Evolutionary conservation across 1,140 invertebrate genomes (phyloP), one percentile per base, ranked within the genome.

Genomic region (Hetaerina americana): DNA sequence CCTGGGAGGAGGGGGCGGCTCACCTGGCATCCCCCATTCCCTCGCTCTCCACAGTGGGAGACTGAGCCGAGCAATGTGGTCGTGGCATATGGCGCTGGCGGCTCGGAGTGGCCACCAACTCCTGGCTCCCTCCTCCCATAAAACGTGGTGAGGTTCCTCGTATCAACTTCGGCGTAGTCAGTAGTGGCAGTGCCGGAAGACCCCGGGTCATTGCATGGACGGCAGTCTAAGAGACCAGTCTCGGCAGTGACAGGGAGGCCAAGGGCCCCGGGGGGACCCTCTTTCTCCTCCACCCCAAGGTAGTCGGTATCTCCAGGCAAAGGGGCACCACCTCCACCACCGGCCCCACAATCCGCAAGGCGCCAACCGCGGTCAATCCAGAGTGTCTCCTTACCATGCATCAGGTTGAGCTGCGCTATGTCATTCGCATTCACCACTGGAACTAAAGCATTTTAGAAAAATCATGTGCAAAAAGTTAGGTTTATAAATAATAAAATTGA

Each of bases 21-120:
- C 22, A 57, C 40, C 40, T 57, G 40, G 22, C 40, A 57, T n/a
- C 40, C 40, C 15, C 15, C 40, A 57, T 57, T 57, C 10, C 40
- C 40, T 57, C 40, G 40, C 2, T 57, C 40, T 18, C 40, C 40
- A 57, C 40, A 57, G 22, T 57, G 40, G 2, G 40, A 57, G 15
- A 57, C 22, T 18, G 77, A 75, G 84, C 79, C 75, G 70, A 87
- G 85, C 18, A 91, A 80, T 66, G 91, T 92, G 0, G 92, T 93
- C 0, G 92, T 94, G 0, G 92, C 92, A 78, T 94, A 94, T 0
- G 92, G 92, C 5, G 90, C 91, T 0, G 90, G 90, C 18, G 87
- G 81, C 70, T 86, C 73, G 0, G 57, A 57, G 26, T 31, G 22
- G 3, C 28, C 27, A 66, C 40, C 26, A 26, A 26, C 25, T 26